Base-by-base conservation (phyloP, 2,113 vertebrate genomes). In the Callorhinus ursinus region DNA sequence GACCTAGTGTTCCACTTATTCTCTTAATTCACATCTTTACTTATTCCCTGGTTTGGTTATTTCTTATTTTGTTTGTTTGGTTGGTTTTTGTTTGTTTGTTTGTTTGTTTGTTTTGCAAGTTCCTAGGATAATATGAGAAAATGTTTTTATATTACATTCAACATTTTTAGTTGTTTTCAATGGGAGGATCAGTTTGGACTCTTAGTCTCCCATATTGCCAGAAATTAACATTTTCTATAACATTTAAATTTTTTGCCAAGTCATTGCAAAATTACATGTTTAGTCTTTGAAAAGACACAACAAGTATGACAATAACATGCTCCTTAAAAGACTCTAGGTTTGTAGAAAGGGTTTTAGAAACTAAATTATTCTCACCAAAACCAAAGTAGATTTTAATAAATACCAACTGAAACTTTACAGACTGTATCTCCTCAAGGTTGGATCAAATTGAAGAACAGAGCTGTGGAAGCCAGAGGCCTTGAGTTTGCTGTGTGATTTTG, bases 231-330 rank as follows among this genome's bases (percentile, higher is more conserved):
- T 84, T 95, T 93, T 65, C 46, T 42, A 0, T 51, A 88, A 89
- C 49, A 81, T 85, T 85, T 61, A 42, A 49, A 36, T 86, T 95
- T 96, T 77, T 95, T 95, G 39, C 72, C 13, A 95, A 95, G 59
- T 79, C 63, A 91, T 77, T 88, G 36, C 79, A 90, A 93, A 90
- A 84, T 81, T 93, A 31, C 18, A 93, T n/a, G 1, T 46, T 86
- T 57, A 90, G 67, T 95, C 71, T 96, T 88, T 88, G 55, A 97
- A 95, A 97, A 67, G 46, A 33, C 11, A 51, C 19, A 46, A n/a
- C 4, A 74, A 59, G 59, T 90, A 77, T 90, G 49, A 72, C 76
- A 81, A 63, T 31, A 81, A 65, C 49, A 4, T 69, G n/a, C 12
- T 96, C 19, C 67, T 67, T 88, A 93, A 55, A 95, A 36, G 67